Percentiles rank a stretch among this genome's conserved stretches.
These are phyloP conservation scores for Calameuta filiformis DNA, from an alignment of 2,888 invertebrate species.

Conservation along the genomic window DNA sequence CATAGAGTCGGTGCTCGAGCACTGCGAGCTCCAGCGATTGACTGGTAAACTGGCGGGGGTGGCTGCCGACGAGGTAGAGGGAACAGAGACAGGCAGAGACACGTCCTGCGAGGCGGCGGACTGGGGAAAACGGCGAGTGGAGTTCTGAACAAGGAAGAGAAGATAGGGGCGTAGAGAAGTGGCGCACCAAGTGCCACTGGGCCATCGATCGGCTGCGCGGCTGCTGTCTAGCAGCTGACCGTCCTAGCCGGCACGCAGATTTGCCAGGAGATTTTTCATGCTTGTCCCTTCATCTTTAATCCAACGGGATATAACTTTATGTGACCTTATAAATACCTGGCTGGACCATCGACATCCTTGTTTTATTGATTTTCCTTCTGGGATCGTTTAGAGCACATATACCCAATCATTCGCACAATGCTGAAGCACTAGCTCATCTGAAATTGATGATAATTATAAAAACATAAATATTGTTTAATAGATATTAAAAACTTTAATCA, in stretches of 20 bases:
- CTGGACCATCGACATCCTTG: not conserved
- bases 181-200: slow-evolving; percentile 46
- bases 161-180: slow-evolving; percentile 17
- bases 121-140: slow-evolving; percentile 6
- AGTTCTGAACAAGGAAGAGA: slow-evolving; percentile 6
- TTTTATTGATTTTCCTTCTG: not conserved
- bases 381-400: not conserved
- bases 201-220: slow-evolving; percentile 60
- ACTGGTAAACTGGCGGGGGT: not conserved
- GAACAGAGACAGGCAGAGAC: slow-evolving; percentile 7
- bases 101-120: not conserved
- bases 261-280: not conserved
- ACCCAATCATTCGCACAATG: not conserved
- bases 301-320: not conserved
- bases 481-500: not conserved
- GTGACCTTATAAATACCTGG: not conserved
- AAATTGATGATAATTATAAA: not conserved
- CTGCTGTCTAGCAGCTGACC: slow-evolving; percentile 49
- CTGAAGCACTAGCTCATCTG: not conserved
- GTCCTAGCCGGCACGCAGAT: slow-evolving; percentile 1
- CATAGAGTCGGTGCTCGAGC: not conserved
- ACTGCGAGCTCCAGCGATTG: not conserved
- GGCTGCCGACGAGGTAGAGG: not conserved
- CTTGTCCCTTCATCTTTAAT: not conserved
- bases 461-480: not conserved